These are phyloP conservation scores for Dasyurus viverrinus DNA, from an alignment of 2,113 vertebrate species.

Conservation along the genomic window DNA sequence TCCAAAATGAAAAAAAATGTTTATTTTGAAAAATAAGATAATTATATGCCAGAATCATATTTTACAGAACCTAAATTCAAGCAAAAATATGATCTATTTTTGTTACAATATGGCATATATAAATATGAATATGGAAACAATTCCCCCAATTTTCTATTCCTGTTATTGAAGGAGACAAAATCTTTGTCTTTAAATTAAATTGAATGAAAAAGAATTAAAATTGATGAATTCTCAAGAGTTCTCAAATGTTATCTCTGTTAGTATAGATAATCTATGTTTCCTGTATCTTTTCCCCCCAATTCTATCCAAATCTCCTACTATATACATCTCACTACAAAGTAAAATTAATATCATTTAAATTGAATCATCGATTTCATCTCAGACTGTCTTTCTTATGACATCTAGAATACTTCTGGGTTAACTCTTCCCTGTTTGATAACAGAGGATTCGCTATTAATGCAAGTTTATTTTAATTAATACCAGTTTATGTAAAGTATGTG, in stretches of 20 bases:
- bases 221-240: constrained; percentile 15
- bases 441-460: neutral
- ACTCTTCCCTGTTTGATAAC: neutral
- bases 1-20: neutral
- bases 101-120: constrained; percentile 12
- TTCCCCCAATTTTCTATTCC: neutral
- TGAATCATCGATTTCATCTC: neutral
- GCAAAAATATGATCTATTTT: neutral
- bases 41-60: neutral
- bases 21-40: neutral
- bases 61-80: neutral
- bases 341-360: neutral
- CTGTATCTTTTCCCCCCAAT: accelerated
- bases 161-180: neutral
- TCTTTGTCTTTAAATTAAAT: no score
- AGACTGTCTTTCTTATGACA: neutral
- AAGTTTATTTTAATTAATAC: neutral
- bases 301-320: accelerated
- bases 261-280: no score
- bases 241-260: neutral
- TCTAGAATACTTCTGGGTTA: neutral
- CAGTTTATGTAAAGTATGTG: neutral
- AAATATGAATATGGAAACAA: constrained; percentile 10
- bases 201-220: neutral
- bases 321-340: neutral